phyloP scores from a whole-genome alignment of 1,140 invertebrate genomes.

The Portunus trituberculatus region DNA sequence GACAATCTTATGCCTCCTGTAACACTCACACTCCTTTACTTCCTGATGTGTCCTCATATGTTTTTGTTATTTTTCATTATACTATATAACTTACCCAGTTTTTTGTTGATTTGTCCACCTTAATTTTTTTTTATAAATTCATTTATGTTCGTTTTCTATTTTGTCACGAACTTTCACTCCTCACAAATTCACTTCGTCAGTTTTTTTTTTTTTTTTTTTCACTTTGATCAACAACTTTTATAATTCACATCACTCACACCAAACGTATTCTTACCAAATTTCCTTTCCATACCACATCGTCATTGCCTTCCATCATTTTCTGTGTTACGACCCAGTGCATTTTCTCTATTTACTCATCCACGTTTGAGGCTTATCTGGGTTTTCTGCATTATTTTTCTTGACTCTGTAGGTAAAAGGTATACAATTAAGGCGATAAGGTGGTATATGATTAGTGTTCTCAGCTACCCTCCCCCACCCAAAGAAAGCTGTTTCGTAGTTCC shows the following conservation, averaged over 20 bases:
- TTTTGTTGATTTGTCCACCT: too few species aligned
- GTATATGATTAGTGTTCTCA: slow-evolving; percentile 23
- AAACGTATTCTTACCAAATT: not conserved
- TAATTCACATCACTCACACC: not conserved
- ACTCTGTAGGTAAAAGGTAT: slow-evolving; percentile 6
- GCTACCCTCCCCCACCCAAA: not conserved
- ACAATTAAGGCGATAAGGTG: slow-evolving; percentile 22
- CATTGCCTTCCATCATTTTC: not conserved
- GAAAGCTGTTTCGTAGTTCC: slow-evolving; percentile 21
- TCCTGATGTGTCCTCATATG: too few species aligned
- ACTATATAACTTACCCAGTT: too few species aligned
- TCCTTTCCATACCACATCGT: too few species aligned
- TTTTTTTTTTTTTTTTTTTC: too few species aligned
- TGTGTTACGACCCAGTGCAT: not conserved
- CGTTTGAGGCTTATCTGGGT: not conserved
- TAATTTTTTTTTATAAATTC: too few species aligned
- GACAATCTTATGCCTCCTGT: too few species aligned
- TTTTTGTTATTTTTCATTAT: too few species aligned
- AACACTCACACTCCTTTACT: too few species aligned
- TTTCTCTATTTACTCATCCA: not conserved
- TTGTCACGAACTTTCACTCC: too few species aligned
- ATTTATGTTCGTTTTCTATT: too few species aligned
- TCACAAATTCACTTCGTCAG: too few species aligned
- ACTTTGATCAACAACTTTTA: not conserved
- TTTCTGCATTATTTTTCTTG: not conserved